A percentile compares a stretch with the other conserved stretches of the same genome.
These are phyloP conservation scores for Brachypodius melanocephalos DNA, from an alignment of 2,113 vertebrate genomes.

Conservation along the genomic window DNA sequence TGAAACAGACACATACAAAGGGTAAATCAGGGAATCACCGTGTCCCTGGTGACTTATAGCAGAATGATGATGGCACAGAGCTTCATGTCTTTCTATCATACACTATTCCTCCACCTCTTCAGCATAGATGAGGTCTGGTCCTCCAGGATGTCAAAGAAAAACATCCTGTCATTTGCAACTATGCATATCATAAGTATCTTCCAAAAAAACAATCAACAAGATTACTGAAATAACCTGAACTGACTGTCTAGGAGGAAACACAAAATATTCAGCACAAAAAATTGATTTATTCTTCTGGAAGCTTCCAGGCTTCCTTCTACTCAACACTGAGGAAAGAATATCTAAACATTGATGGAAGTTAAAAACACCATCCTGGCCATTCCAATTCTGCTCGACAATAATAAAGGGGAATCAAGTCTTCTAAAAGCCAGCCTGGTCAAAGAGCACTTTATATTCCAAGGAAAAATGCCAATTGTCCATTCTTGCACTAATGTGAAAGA, in stretches of 20 bases:
- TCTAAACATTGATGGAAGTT: background rate
- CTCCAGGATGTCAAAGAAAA: background rate
- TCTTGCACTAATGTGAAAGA: background rate
- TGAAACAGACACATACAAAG: background rate
- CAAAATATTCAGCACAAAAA: background rate
- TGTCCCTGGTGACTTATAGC: background rate
- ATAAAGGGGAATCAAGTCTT: background rate
- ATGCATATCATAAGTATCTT: background rate
- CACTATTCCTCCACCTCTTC: background rate
- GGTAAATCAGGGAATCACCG: background rate
- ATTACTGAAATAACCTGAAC: background rate
- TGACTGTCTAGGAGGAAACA: background rate
- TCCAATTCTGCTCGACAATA: background rate
- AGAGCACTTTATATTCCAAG: background rate
- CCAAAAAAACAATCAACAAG: background rate
- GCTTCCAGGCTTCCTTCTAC: background rate
- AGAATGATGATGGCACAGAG: background rate
- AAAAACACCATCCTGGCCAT: background rate
- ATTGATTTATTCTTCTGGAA: background rate
- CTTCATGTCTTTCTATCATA: background rate
- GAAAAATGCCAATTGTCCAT: background rate
- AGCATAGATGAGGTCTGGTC: background rate
- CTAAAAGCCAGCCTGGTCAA: background rate
- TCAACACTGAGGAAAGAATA: background rate
- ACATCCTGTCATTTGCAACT: background rate